Evolutionary conservation across 2,113 vertebrate species (phyloP), one percentile per base, ranked within the genome.

Genomic region (Nycticorax nycticorax): DNA sequence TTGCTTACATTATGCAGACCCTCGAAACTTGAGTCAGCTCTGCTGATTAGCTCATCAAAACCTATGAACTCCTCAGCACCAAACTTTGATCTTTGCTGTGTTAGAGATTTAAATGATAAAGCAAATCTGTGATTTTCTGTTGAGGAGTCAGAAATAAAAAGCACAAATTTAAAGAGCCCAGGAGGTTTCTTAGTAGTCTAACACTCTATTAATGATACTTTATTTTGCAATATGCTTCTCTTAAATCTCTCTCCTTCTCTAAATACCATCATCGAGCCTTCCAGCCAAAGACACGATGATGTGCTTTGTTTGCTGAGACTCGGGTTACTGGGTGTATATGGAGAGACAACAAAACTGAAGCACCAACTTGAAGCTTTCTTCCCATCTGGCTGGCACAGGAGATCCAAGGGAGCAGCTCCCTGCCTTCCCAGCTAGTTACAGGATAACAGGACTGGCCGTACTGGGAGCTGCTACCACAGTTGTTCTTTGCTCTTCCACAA

Each of bases 21-120:
- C 43, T 53, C 13, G 37, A 53, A 90, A 72, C 66, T 32, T 19
- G 21, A 72, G 35, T 66, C 60, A 68, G 11, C 72, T 89, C 48
- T 72, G 85, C 60, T 67, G 73, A 89, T 95, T 24, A 89, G 43
- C 37, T 96, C 47, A 72, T 86, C 85, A 92, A 92, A 80, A 93
- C 33, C 8, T 18, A 22, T 1, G 14, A 89, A 37, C 56, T 92
- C 53, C 64, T 85, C 77, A 76, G 73, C 73, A 53, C 43, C 69
- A 45, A 75, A 57, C 87, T 91, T 66, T 78, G 69, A 85, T 93
- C 92, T 92, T 75, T 81, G 60, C 56, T 91, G 64, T 67, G 37
- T 72, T 93, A 50, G 72, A 93, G 41, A 86, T 93, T 83, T 88
- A 76, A 90, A 86, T 67, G 55, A 77, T 68, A 93, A 86, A 86